These are phyloP conservation scores for Steatocranus sp. DNA, from an alignment of 2,797 vertebrate species.

Conservation along the genomic window DNA sequence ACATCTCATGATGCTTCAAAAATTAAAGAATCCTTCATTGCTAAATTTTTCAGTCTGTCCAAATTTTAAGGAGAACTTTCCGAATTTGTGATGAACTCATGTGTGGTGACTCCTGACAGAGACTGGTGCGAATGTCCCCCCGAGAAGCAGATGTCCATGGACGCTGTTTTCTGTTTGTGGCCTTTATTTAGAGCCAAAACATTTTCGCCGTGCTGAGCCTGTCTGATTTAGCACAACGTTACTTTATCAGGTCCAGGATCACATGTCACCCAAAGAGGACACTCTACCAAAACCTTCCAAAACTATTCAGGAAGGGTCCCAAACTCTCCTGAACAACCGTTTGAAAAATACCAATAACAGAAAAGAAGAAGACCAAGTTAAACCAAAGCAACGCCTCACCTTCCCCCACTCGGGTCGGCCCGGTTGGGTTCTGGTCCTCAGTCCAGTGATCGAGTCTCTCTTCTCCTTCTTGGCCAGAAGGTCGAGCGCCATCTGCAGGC, in stretches of 20 bases:
- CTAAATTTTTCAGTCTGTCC: neutral
- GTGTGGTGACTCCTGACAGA: neutral
- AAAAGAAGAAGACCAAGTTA: neutral
- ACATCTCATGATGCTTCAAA: neutral
- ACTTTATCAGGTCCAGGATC: neutral
- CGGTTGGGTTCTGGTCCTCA: conserved; percentile 82
- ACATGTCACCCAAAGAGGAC: neutral
- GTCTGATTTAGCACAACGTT: neutral
- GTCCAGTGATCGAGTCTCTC: conserved; percentile 82
- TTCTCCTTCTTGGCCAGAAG: conserved; percentile 86
- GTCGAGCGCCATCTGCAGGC: conserved; percentile 89
- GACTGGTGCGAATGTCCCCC: neutral
- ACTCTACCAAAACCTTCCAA: neutral
- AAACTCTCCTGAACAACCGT: neutral
- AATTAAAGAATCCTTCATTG: neutral
- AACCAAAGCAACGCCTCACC: conserved; percentile 55
- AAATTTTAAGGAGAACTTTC: neutral
- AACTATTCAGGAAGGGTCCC: neutral
- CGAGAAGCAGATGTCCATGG: neutral
- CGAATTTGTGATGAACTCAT: neutral
- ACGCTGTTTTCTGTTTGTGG: neutral
- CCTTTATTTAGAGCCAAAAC: neutral
- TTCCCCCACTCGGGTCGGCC: conserved; percentile 83
- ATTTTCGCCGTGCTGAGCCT: neutral
- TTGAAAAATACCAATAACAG: neutral